Base-by-base conservation (phyloP, 2,113 vertebrate genomes). In the Nothocercus nigrocapillus region DNA sequence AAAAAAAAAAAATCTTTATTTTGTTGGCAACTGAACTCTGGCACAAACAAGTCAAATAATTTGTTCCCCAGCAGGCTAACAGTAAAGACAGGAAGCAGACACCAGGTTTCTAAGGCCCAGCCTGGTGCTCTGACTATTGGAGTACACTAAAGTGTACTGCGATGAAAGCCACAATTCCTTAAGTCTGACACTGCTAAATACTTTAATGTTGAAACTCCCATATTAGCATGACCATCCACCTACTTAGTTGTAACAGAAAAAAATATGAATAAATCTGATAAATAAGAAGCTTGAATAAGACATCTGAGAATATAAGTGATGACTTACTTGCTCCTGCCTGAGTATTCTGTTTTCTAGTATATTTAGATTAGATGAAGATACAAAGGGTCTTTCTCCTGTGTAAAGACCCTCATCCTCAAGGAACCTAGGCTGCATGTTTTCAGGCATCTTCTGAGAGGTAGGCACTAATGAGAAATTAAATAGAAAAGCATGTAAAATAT, bases 361-460 rank as follows among this genome's bases (percentile, higher is more conserved):
- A 97, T 99, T 99, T 98, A 98, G 98, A 92, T 98, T 99, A 66
- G 96, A 88, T 40, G 88, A 89, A 1, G 98, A 97, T 14, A 99
- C 97, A 14, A 90, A 90, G 0, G 98, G 99, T 38, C 99, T 98
- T 82, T 98, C 97, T 38, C 99, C 99, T 8, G 97, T 98, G 66
- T 99, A 99, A n/a, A 99, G 97, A 54, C 99, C 99, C 96, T 99
- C 99, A 21, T 99, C 99, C 86, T 99, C 99, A 91, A 98, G 97
- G 80, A 98, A 99, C 13, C 99, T 98, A n/a, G 99, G 99, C 90
- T 98, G 98, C 97, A 95, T 93, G 40, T 99, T 99, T 95, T 98
- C 98, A 16, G 98, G 98, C 11, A 99, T 98, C 95, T 99, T 99
- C 69, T 98, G 89, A 63, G 98, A 98, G 13, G 96, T 79, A 5